Percentiles rank a stretch among this genome's conserved stretches.
These are phyloP conservation scores for Globia sparganii DNA, from an alignment of 2,888 invertebrate genomes.

Conservation along the genomic window DNA sequence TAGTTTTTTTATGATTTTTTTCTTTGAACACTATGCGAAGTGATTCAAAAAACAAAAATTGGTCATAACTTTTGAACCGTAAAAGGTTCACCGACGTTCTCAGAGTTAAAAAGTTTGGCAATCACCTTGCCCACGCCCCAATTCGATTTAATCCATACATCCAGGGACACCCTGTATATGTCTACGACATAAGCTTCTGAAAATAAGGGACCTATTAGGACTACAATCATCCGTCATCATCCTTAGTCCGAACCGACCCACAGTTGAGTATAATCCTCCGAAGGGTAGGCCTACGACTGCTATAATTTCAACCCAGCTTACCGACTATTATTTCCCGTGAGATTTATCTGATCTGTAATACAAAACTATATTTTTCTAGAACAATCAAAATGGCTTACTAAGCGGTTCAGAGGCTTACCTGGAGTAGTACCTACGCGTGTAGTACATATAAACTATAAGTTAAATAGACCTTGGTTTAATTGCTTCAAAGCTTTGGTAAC, in stretches of 20 bases:
- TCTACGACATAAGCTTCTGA: neutral
- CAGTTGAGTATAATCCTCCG: neutral
- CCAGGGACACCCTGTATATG: too few species aligned
- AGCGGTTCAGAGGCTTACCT: slow-evolving; percentile 22
- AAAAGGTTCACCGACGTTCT: too few species aligned
- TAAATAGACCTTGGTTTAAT: slow-evolving; percentile 4
- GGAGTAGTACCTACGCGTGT: neutral
- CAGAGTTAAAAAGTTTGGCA: too few species aligned
- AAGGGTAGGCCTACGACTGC: neutral
- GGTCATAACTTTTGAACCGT: too few species aligned
- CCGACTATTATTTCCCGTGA: slow-evolving; percentile 30
- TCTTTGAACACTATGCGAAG: too few species aligned
- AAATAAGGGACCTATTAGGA: neutral
- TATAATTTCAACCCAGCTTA: slow-evolving; percentile 17
- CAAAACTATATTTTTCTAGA: slow-evolving; percentile 10
- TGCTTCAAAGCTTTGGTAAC: slow-evolving; percentile 21
- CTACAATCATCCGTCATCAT: neutral
- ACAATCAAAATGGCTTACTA: slow-evolving; percentile 46
- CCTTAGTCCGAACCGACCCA: too few species aligned
- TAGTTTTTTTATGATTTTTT: too few species aligned
- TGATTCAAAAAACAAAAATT: too few species aligned
- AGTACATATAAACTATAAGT: neutral
- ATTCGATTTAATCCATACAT: too few species aligned
- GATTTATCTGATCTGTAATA: slow-evolving; percentile 22
- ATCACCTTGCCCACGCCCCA: too few species aligned